Evolutionary conservation across 2,113 vertebrate species (phyloP), one percentile per base, ranked within the genome.

Genomic region (Ursus arctos): DNA sequence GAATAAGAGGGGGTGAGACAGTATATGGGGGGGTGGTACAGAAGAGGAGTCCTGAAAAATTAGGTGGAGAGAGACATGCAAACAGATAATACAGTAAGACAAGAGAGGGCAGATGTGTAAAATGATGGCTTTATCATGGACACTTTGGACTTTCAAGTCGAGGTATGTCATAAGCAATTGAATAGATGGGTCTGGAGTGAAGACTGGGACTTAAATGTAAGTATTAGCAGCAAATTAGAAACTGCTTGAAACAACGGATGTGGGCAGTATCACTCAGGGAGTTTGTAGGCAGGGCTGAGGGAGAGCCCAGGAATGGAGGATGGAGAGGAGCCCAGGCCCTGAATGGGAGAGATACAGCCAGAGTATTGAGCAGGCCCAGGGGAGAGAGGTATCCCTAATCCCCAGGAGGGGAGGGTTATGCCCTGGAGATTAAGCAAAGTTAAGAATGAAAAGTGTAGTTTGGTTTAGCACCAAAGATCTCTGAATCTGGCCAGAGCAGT

Each of bases 361-460:
- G 43, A 43, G 36, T 43, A 33, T 2, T 83, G 49, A 26, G 14
- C 8, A 18, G 21, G n/a, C 28, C 9, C 19, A 31, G 57, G 55
- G 21, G 26, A 83, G 77, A 67, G 76, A n/a, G 67, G 26, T 49
- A 59, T 22, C 8, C 92, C 28, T 57, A 15, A 40, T 82, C 40
- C 65, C 10, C 61, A 40, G 53, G 12, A 33, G 26, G n/a, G 26
- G 74, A 67, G 8, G 53, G 22, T n/a, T 84, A 36, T 93, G 59
- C 14, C 28, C 13, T 8, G 12, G 67, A 63, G 9, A 15, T 36
- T 81, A 55, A 71, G 49, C 76, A 71, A 59, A 53, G 31, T 82
- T 53, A 40, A 81, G 77, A 89, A 59, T 82, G 65, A 88, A 93
- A 91, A 59, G 67, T 65, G 21, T 51, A 51, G 13, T 88, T 95